Evolutionary conservation across 2,888 invertebrate species (phyloP).

Genomic region (Ophion ellenae): DNA sequence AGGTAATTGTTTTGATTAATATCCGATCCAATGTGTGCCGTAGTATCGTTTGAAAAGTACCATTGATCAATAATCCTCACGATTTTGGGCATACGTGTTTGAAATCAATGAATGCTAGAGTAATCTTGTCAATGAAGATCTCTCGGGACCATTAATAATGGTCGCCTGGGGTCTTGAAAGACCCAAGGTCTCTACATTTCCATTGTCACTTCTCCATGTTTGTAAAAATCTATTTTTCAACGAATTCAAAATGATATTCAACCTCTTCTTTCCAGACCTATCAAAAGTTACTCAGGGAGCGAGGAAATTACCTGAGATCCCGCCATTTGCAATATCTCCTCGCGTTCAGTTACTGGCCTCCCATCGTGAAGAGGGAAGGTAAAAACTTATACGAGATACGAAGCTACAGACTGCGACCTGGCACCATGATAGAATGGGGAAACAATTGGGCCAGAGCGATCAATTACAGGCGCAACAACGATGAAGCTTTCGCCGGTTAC

Average conservation of each 20-base stretch:
- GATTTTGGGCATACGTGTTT: not conserved
- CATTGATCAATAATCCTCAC: not conserved
- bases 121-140: not conserved
- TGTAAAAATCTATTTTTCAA: not conserved
- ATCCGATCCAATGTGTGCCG: not conserved
- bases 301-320: constrained; percentile 91
- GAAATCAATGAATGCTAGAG: not conserved
- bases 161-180: too few species aligned
- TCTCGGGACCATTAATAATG: not conserved
- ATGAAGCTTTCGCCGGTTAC: constrained; percentile 98
- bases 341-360: constrained; percentile 99
- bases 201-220: too few species aligned
- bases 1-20: constrained; percentile 83
- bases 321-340: constrained; percentile 96
- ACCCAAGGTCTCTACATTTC: too few species aligned
- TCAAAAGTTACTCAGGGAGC: constrained; percentile 89
- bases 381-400: constrained; percentile 97
- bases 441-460: constrained; percentile 99
- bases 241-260: constrained; percentile 33
- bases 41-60: not conserved
- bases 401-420: constrained; percentile 96
- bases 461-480: constrained; percentile 93
- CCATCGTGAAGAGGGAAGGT: constrained; percentile 88
- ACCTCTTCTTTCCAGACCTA: constrained; percentile 86
- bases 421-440: constrained; percentile 99